These are phyloP conservation scores for Nanorana parkeri DNA, from an alignment of 2,113 vertebrate species.

Conservation along the genomic window DNA sequence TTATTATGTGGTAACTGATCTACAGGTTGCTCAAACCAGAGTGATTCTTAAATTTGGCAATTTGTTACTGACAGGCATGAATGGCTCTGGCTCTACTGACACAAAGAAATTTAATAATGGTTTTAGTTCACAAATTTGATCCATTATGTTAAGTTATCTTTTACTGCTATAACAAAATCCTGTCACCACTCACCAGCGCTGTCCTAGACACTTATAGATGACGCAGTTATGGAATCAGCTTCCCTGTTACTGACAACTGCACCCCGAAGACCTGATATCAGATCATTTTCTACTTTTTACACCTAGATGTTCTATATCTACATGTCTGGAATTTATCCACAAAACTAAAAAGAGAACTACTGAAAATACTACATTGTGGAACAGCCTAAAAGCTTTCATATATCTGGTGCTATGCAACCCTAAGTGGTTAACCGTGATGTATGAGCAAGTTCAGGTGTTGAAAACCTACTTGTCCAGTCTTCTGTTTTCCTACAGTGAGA, in stretches of 20 bases:
- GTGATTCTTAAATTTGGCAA: constrained; percentile 19
- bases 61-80: neutral
- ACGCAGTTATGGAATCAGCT: neutral
- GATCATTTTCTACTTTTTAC: neutral
- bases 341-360: neutral
- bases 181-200: constrained; percentile 24
- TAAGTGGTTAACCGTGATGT: neutral
- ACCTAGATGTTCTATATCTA: neutral
- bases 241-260: constrained; percentile 24
- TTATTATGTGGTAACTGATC: neutral
- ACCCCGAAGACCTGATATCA: constrained; percentile 24
- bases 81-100: neutral
- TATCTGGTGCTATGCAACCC: constrained; percentile 8
- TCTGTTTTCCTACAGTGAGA: constrained; percentile 17
- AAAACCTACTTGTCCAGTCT: constrained; percentile 27
- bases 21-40: neutral
- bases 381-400: neutral
- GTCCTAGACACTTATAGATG: constrained; percentile 23
- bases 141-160: constrained; percentile 19
- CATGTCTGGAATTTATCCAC: neutral
- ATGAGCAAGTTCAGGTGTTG: constrained; percentile 35
- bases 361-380: neutral
- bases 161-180: neutral
- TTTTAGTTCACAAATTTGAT: constrained; percentile 21
- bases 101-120: constrained; percentile 21